These are phyloP conservation scores for Melinaea menophilus DNA, from an alignment of 2,888 invertebrate species.

Conservation along the genomic window DNA sequence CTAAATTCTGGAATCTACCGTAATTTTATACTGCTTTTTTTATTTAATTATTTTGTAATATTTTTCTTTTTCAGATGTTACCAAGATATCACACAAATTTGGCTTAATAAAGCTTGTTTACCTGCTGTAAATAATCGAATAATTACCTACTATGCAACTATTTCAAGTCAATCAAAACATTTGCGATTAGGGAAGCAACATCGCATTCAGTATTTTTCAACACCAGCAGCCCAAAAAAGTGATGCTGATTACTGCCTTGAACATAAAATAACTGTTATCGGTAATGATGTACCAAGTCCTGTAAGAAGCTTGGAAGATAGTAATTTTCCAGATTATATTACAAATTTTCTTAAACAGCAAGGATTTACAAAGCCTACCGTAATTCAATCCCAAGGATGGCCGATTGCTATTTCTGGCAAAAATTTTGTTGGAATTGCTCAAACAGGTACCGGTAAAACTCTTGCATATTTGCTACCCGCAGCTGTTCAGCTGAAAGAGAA, in stretches of 20 bases:
- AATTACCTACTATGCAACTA: constrained; percentile 5
- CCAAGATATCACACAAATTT: constrained; percentile 39
- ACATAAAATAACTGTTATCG: constrained; percentile 85
- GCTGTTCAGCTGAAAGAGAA: constrained; percentile 90
- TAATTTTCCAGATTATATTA: constrained; percentile 84
- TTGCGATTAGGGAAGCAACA: constrained; percentile 26
- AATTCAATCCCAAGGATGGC: constrained; percentile 92
- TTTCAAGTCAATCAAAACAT: constrained; percentile 7
- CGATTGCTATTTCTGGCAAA: constrained; percentile 86
- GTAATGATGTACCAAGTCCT: constrained; percentile 84
- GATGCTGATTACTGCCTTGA: constrained; percentile 80
- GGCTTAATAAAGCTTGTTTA: constrained; percentile 30
- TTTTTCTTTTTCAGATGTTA: constrained; percentile 45
- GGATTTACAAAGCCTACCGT: constrained; percentile 86
- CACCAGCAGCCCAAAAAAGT: constrained; percentile 59
- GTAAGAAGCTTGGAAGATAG: constrained; percentile 86
- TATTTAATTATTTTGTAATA: constrained; percentile 10
- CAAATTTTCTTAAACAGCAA: constrained; percentile 78
- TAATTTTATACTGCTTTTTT: constrained; percentile 12
- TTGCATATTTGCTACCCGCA: constrained; percentile 87
- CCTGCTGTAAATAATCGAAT: constrained; percentile 16
- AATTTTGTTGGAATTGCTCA: constrained; percentile 93
- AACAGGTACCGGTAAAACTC: constrained; percentile 88
- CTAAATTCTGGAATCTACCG: neutral
- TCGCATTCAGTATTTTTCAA: constrained; percentile 48